Base-by-base conservation (phyloP, 2,797 vertebrate genomes). In the Lutjanus campechanus region DNA sequence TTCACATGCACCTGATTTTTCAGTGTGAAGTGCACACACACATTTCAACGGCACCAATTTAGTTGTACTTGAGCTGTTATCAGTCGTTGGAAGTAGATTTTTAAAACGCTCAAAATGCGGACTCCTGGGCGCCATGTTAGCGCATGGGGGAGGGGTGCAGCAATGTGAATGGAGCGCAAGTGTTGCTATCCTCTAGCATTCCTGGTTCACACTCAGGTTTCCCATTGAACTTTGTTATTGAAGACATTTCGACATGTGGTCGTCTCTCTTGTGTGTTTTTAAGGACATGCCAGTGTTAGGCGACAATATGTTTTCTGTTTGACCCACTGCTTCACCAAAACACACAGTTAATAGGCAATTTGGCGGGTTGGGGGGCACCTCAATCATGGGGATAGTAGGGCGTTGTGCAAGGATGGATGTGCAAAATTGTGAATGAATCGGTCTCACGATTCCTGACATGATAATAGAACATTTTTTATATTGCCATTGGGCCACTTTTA, bases 81-180 rank as follows among this genome's bases (percentile, higher is more conserved):
- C n/a, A 17, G 13, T 8, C 15, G 19, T 11, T 25, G 17, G 46
- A 61, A 50, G n/a, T 62, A 65, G 19, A 58, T 77, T 83, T 86
- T 84, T 85, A 59, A 87, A 89, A 89, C 68, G 79, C 72, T 81
- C 73, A 84, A 91, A 90, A 83, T 85, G 88, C 84, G 76, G 91
- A 91, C 91, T 92, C 75, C 8, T 50, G 83, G 93, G 94, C 94
- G 96, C 95, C 95, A 96, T 96, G 91, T 96, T 95, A 93, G 91
- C 80, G 93, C 69, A 80, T 92, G 92, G 84, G 93, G 94, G 95
- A 94, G 95, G 96, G 95, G 94, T 85, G 3, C 62, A 74, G 77
- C 73, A 82, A 85, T 87, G 89, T 87, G 89, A 84, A 86, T 77
- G 65, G 53, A 72, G 82, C 74, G 46, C 80, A 73, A 85, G 85